Conservation (phyloP, 2,888 invertebrate genomes). For the Gortyna flavago region DNA sequence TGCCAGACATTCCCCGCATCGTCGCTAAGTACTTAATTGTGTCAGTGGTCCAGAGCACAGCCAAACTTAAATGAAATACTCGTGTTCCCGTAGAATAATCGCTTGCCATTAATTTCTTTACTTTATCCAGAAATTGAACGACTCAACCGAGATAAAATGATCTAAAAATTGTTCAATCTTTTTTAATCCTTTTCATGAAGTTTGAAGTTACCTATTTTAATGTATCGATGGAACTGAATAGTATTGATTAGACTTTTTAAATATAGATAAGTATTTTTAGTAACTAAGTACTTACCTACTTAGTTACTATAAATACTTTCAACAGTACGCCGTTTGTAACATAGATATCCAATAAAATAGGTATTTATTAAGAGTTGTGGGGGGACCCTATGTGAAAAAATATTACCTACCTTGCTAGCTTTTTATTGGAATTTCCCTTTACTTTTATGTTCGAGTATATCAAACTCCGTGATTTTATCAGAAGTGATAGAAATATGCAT, state of each 20-base stretch:
- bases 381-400: slow-evolving; percentile 24
- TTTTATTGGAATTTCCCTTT: slow-evolving; percentile 53
- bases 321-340: too few relatives aligned
- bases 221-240: slow-evolving; percentile 47
- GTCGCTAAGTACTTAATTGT: slow-evolving; percentile 78
- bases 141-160: slow-evolving; percentile 37
- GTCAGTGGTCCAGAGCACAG: slow-evolving; percentile 70
- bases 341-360: too few relatives aligned
- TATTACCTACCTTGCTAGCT: slow-evolving; percentile 40
- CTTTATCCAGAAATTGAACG: slow-evolving; percentile 43
- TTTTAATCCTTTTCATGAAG: slow-evolving; percentile 42
- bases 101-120: slow-evolving; percentile 54
- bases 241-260: slow-evolving; percentile 43
- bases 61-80: slow-evolving; percentile 76
- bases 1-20: slow-evolving; percentile 63
- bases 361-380: slow-evolving; percentile 22
- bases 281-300: too few relatives aligned
- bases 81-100: slow-evolving; percentile 63
- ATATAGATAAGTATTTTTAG: slow-evolving; percentile 1
- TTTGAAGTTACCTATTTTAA: slow-evolving; percentile 46
- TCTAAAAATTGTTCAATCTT: slow-evolving; percentile 41
- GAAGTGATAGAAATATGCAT: slow-evolving; percentile 23
- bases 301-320: too few relatives aligned
- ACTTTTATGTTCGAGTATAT: slow-evolving; percentile 46
- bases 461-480: slow-evolving; percentile 46